Evolutionary conservation across 2,888 invertebrate genomes (phyloP).

Genomic region (Acrocyrtus sp.): DNA sequence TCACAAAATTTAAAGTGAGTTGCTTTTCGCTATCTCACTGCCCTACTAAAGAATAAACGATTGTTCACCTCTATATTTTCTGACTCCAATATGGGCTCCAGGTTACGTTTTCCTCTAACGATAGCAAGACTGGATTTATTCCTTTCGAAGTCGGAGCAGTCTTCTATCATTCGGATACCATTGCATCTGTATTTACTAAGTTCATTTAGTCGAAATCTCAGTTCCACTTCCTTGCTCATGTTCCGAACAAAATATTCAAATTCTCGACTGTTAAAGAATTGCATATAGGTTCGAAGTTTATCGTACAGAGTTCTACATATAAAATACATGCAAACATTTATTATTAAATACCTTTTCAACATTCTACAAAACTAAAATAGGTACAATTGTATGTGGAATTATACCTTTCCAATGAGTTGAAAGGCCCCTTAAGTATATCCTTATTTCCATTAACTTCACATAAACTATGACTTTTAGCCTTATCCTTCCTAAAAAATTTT

Average conservation of each 20-base stretch:
- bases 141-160: slow-evolving; percentile 59
- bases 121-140: slow-evolving; percentile 30
- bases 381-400: no score
- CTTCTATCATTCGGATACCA: slow-evolving; percentile 75
- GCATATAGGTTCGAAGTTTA: slow-evolving; percentile 84
- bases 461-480: slow-evolving; percentile 18
- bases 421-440: no score
- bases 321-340: no score
- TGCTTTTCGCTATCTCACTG: neutral
- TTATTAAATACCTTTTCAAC: neutral
- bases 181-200: slow-evolving; percentile 85
- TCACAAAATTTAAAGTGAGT: neutral
- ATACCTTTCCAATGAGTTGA: no score
- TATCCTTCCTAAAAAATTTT: slow-evolving; percentile 74
- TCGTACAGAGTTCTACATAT: slow-evolving; percentile 83
- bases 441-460: no score
- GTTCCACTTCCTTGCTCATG: slow-evolving; percentile 84
- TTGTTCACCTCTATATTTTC: slow-evolving; percentile 37
- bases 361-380: neutral
- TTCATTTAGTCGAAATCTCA: slow-evolving; percentile 84
- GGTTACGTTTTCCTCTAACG: slow-evolving; percentile 24
- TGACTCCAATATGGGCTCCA: slow-evolving; percentile 35
- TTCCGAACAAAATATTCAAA: slow-evolving; percentile 83
- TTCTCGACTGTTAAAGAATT: slow-evolving; percentile 87
- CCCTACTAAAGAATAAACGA: slow-evolving; percentile 4